Base-by-base conservation (phyloP, 2,113 vertebrate species). In the Fulica atra region DNA sequence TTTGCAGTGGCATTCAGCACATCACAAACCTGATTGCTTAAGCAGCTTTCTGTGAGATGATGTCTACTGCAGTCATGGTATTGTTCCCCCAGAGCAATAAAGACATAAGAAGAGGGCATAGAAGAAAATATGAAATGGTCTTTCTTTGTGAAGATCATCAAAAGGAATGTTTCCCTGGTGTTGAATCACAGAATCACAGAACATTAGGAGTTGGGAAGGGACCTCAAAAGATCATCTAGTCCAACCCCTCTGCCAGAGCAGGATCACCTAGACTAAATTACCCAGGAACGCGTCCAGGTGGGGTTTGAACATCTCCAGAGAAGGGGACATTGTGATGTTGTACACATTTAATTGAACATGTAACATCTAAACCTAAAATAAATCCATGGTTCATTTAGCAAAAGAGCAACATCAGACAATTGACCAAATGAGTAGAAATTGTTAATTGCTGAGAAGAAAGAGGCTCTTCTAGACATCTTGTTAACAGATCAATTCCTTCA, bases 1-100 rank as follows among this genome's bases (percentile, higher is more conserved):
- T 69, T 71, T 73, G 59, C 72, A 48, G 46, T 38, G 82, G 42
- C 69, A 29, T 48, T 59, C 76, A 81, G 95, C 66, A 82, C 78
- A 63, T 40, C 80, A 40, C 94, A 69, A 86, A 77, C 65, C 66
- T 54, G 72, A 73, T 1, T 59, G 28, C 44, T 77, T 60, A 56
- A 86, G 86, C 7, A 78, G 89, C 76, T 88, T 84, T 79, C n/a
- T 0, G 7, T 31, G 53, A 68, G 85, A 51, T 70, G 31, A 11
- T 0, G 1, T 19, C 90, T 56, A 13, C 69, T 50, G 61, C 53
- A 20, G 26, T 36, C 31, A 6, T n/a, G 7, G 29, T 20, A 35
- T 65, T 69, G 44, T 74, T 59, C 13, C 15, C 44, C 63, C 50
- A 4, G 26, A 83, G 79, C 36, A 40, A 35, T 15, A 53, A 16